phyloP scores from a whole-genome alignment of 2,888 invertebrate genomes.

The Melanotus villosus region DNA sequence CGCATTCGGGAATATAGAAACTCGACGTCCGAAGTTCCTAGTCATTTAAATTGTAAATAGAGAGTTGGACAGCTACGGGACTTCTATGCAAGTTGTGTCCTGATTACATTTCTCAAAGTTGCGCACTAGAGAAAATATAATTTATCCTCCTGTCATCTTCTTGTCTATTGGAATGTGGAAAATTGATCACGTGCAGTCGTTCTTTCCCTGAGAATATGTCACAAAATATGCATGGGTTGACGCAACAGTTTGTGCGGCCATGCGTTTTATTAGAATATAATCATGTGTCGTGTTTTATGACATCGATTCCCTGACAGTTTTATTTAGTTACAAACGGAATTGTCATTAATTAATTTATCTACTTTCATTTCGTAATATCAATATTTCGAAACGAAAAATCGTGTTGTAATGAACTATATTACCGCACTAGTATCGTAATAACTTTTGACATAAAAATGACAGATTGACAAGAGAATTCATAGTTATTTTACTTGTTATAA shows the following conservation, averaged over 20 bases:
- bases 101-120: conserved; percentile 38
- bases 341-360: too few relatives aligned
- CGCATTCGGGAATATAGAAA: conserved; percentile 29
- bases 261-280: conserved; percentile 1
- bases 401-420: too few relatives aligned
- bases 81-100: conserved; percentile 26
- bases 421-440: too few relatives aligned
- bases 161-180: conserved; percentile 9
- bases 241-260: neutral
- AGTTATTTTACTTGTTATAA: too few relatives aligned
- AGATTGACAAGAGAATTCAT: too few relatives aligned
- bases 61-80: conserved; percentile 33
- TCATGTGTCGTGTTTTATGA: too few relatives aligned
- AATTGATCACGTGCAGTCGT: neutral
- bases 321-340: too few relatives aligned
- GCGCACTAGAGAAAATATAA: conserved; percentile 31
- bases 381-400: too few relatives aligned
- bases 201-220: neutral
- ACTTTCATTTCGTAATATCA: too few relatives aligned
- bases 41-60: conserved; percentile 44
- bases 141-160: conserved; percentile 34
- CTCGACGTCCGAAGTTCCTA: conserved; percentile 24
- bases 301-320: neutral
- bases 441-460: too few relatives aligned
- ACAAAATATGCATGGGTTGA: neutral